Evolutionary conservation across 2,113 vertebrate genomes (phyloP).

Genomic region (Chaetodon trifascialis): DNA sequence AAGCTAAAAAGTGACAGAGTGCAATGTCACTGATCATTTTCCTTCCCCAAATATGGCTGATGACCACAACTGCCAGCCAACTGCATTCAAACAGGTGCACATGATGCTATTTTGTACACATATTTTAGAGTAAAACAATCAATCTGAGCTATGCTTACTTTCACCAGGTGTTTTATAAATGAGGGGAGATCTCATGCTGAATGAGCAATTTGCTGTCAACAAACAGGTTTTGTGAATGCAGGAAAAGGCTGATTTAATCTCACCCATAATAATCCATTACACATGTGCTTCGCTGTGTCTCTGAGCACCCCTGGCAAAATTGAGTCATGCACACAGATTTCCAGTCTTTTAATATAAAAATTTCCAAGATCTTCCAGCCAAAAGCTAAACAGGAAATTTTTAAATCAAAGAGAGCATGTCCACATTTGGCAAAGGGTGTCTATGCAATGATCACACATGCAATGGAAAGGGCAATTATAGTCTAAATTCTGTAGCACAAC

Average conservation of each 20-base stretch:
- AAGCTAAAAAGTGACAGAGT: conserved; percentile 23
- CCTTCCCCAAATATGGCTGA: neutral
- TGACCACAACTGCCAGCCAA: neutral
- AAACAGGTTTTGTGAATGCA: conserved; percentile 44
- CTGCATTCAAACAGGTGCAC: neutral
- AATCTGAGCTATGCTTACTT: neutral
- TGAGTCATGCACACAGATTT: conserved; percentile 39
- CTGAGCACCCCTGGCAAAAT: conserved; percentile 23
- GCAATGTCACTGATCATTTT: conserved; percentile 1
- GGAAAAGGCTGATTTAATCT: conserved; percentile 31
- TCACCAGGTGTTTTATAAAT: neutral
- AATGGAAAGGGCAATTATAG: conserved; percentile 39
- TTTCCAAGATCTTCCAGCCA: conserved; percentile 43
- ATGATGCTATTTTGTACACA: neutral
- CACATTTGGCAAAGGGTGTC: neutral
- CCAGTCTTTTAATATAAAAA: conserved; percentile 17
- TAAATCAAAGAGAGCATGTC: conserved; percentile 29
- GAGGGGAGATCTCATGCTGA: neutral
- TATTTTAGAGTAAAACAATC: neutral
- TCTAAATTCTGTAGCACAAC: conserved; percentile 16
- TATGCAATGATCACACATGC: conserved; percentile 1
- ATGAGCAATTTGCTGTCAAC: conserved; percentile 25
- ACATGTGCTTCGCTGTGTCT: conserved; percentile 16
- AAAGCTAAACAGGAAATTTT: conserved; percentile 44
- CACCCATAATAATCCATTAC: conserved; percentile 44